phyloP scores from a whole-genome alignment of 2,113 vertebrate species.

The Vireo altiloquus region DNA sequence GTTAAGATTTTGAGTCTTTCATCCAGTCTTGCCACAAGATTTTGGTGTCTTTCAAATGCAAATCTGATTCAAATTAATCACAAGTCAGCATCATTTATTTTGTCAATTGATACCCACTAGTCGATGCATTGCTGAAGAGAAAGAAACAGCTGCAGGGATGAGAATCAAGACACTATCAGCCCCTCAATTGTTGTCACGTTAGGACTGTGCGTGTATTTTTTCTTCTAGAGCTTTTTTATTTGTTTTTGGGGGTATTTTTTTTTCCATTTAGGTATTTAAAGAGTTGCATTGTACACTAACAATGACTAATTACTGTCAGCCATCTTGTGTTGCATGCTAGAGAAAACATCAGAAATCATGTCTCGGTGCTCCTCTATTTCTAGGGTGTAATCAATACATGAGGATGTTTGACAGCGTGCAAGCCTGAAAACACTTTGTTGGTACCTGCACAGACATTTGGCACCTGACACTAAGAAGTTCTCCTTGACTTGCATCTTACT shows the following conservation, averaged over 20 bases:
- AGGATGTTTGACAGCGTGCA: not conserved
- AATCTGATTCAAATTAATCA: slow-evolving; percentile 40
- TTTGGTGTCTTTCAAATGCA: slow-evolving; percentile 32
- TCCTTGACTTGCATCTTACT: not conserved
- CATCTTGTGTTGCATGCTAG: not conserved
- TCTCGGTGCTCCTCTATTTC: not conserved
- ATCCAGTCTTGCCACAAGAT: not conserved
- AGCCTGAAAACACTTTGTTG: not conserved
- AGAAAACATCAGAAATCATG: not conserved
- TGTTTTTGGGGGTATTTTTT: not conserved
- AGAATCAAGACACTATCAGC: not conserved
- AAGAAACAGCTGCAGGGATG: slow-evolving; percentile 24
- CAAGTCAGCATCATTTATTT: slow-evolving; percentile 2
- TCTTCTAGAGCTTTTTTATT: not conserved
- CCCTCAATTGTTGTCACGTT: not conserved
- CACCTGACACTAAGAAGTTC: not conserved
- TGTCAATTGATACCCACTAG: slow-evolving; percentile 19
- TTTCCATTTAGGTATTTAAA: not conserved
- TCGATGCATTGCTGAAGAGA: not conserved
- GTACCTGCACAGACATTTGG: not conserved
- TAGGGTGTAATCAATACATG: not conserved
- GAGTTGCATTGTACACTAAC: not conserved
- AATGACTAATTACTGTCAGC: not conserved
- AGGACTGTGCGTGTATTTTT: not conserved
- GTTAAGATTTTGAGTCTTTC: not conserved